Evolutionary conservation across 2,888 invertebrate species (phyloP).

Genomic region (Phyto melanocephala): DNA sequence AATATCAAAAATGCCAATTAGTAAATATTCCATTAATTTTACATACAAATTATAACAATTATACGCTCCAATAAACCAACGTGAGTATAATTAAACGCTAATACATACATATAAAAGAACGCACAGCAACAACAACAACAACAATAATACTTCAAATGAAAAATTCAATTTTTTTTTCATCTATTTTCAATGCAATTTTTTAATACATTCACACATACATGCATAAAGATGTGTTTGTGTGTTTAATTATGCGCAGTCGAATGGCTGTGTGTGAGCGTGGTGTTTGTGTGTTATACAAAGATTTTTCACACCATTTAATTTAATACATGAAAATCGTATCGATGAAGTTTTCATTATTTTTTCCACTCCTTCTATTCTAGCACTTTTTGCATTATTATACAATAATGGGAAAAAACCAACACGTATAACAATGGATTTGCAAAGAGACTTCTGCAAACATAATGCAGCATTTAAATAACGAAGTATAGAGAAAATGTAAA

Average conservation of each 20-base stretch:
- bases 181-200: conserved; percentile 26
- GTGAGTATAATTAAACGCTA: conserved; percentile 36
- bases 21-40: conserved; percentile 50
- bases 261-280: background rate
- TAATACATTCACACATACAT: background rate
- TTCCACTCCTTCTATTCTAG: background rate
- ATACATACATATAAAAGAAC: background rate
- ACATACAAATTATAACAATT: conserved; percentile 45
- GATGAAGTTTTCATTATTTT: conserved; percentile 26
- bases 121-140: conserved; percentile 1
- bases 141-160: background rate
- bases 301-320: conserved; percentile 58
- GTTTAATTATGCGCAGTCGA: too few relatives aligned
- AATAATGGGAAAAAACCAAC: conserved; percentile 35
- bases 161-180: conserved; percentile 31
- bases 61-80: conserved; percentile 55
- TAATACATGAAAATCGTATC: conserved; percentile 48
- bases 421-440: conserved; percentile 30
- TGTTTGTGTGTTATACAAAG: conserved; percentile 9
- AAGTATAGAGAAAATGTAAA: background rate
- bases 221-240: background rate
- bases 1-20: conserved; percentile 55
- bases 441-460: background rate
- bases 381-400: conserved; percentile 2
- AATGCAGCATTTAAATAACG: background rate